Evolutionary conservation across 2,888 invertebrate species (phyloP).

Genomic region (Rhopalosiphum nymphaeae): DNA sequence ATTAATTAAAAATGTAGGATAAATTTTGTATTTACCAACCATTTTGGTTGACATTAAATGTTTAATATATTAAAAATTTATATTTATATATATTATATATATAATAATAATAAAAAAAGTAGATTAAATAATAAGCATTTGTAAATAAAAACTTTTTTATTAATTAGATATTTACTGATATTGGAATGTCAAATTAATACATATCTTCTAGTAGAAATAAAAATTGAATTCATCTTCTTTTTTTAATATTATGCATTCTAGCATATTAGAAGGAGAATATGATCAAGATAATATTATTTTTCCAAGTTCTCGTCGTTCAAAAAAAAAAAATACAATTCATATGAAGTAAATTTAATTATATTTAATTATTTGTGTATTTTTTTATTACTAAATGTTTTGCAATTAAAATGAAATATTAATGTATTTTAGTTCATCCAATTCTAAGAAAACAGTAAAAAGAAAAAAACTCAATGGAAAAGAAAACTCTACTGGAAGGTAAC

Average conservation of each 20-base stretch:
- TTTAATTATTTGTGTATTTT: background rate
- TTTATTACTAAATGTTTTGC: background rate
- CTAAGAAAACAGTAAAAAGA: constrained; percentile 1
- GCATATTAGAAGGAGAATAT: constrained; percentile 13
- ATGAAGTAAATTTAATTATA: constrained; percentile 32
- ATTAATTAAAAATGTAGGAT: background rate
- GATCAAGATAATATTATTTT: background rate
- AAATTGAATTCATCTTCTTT: background rate
- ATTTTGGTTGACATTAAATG: background rate
- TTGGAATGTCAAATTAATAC: background rate
- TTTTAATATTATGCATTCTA: constrained; percentile 11
- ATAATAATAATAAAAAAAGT: background rate
- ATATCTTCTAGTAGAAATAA: background rate
- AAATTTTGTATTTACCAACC: background rate
- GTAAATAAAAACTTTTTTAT: background rate
- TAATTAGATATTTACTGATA: background rate
- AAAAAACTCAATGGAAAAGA: background rate
- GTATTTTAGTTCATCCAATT: constrained; percentile 18
- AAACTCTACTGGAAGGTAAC: constrained; percentile 32
- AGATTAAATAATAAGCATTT: background rate
- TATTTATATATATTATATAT: background rate
- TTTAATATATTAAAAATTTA: background rate
- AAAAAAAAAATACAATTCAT: background rate
- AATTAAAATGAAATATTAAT: background rate
- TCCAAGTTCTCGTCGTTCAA: background rate